Conservation (phyloP, 2,888 invertebrate genomes). For the Drosophila helvetica region DNA sequence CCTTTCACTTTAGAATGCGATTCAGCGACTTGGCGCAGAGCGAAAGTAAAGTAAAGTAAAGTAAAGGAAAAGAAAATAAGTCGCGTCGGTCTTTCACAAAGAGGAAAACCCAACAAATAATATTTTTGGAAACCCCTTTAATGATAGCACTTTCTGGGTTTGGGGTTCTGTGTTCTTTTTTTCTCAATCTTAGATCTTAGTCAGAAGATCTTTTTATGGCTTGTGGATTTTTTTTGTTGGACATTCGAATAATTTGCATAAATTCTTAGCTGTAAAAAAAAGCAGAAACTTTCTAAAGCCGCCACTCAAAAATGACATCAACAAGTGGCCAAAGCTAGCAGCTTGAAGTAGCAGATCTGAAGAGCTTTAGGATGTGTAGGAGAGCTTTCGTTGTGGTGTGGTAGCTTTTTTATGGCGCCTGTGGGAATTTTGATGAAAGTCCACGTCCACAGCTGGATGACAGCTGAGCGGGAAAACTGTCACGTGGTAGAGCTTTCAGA, state of each 20-base stretch:
- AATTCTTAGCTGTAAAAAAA: conserved; percentile 21
- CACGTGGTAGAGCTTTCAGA: conserved; percentile 55
- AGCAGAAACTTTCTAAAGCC: conserved; percentile 34
- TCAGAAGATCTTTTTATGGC: conserved; percentile 28
- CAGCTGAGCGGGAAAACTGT: conserved; percentile 37
- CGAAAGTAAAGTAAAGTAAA: conserved; percentile 26
- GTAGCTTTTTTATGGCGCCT: conserved; percentile 18
- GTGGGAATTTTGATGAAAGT: conserved; percentile 35
- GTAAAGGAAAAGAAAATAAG: conserved; percentile 1
- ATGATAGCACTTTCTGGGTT: conserved; percentile 19
- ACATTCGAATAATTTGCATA: conserved; percentile 32
- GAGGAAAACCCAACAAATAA: neutral
- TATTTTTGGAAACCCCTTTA: conserved; percentile 5
- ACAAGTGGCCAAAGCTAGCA: conserved; percentile 55
- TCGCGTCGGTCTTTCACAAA: neutral
- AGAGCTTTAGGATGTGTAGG: conserved; percentile 46
- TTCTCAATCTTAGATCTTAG: conserved; percentile 14
- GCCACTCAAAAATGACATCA: conserved; percentile 53
- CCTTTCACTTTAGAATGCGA: conserved; percentile 73
- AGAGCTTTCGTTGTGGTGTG: conserved; percentile 49
- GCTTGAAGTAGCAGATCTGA: neutral
- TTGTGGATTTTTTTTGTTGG: neutral
- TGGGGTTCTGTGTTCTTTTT: conserved; percentile 12
- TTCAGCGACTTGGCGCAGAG: conserved; percentile 7
- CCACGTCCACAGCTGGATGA: conserved; percentile 49